Conservation (phyloP, 23 tunicate species). For the Clavelina lepadiformis region DNA sequence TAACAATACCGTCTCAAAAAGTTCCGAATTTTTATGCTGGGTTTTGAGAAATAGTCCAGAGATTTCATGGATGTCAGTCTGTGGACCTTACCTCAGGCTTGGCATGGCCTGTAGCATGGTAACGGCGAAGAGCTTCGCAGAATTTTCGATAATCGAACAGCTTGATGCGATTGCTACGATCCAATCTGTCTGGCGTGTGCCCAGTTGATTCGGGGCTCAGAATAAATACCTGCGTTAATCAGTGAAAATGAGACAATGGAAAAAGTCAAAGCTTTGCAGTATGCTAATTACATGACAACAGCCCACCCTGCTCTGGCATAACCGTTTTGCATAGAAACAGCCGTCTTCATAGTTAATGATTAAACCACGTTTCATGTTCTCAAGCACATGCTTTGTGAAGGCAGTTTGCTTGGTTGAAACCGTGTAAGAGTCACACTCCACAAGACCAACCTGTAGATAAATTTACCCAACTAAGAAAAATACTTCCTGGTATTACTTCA, state of each 20-base stretch:
- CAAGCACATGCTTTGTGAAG: conserved; percentile 58
- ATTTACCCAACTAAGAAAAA: too few species aligned
- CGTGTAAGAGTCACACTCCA: conserved; percentile 57
- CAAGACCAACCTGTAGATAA: conserved; percentile 49
- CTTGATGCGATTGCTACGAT: conserved; percentile 47
- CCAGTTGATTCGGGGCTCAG: conserved; percentile 63
- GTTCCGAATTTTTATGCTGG: too few species aligned
- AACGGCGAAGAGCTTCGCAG: conserved; percentile 20
- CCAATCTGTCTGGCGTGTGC: conserved; percentile 51
- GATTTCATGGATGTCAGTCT: too few species aligned
- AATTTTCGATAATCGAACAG: conserved; percentile 77
- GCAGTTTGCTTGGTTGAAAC: conserved; percentile 48
- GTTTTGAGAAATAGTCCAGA: too few species aligned
- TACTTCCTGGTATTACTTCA: too few species aligned
- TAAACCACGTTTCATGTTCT: conserved; percentile 71
- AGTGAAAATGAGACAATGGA: background rate
- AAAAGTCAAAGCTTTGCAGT: background rate
- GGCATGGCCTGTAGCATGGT: conserved; percentile 2
- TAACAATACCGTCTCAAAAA: background rate
- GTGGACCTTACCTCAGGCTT: conserved; percentile 15
- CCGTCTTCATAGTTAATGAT: conserved; percentile 43
- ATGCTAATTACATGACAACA: background rate
- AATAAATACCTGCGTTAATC: conserved; percentile 50
- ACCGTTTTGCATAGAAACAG: conserved; percentile 67
- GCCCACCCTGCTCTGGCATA: conserved; percentile 87